Evolutionary conservation across 1,140 invertebrate genomes (phyloP), one percentile per base, ranked within the genome.

Genomic region (Cheumatopsyche charites): DNA sequence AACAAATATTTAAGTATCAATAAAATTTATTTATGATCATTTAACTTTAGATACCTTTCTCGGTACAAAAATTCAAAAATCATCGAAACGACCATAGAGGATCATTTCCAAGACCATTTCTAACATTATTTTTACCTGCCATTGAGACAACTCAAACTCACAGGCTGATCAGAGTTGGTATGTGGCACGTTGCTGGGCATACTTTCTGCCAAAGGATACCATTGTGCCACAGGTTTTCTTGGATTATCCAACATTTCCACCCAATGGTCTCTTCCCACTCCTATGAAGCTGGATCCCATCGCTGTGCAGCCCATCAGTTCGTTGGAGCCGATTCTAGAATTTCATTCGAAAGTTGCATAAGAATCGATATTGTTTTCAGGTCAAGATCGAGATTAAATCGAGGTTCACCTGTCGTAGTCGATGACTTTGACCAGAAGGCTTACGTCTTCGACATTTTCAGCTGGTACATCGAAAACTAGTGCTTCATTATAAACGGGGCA

Each of bases 401-500:
- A 41, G 41, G 67, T 81, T 83, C 82, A 94, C 93, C 92, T 90
- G 82, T 96, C 94, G 78, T 95, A 95, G 82, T 96, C 94, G 74
- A 96, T 92, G 63, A 95, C 91, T 86, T 95, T 94, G 49, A 96
- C 87, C 17, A 95, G 86, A 0, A 96, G 83, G 66, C 90, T 91
- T 65, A 94, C 91, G 75, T 95, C 93, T 77, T 93, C 91, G 15
- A 95, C 88, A 78, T 93, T 86, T 25, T 90, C 89, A 29, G 86
- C 85, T 15, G 84, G 81, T 70, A 94, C 86, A 81, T 95, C 93
- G 78, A 95, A 96, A 15, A 91, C 90, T 72, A 96, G 83, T 0
- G 92, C 93, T 78, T 95, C 94, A 79, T 95, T 95, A 82, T 94
- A 95, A 0, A 95, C 91, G 0, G 94, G 93, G 81, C 89, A 92